These are phyloP conservation scores for Lagodon rhomboides DNA, from an alignment of 2,797 vertebrate genomes.

Conservation along the genomic window DNA sequence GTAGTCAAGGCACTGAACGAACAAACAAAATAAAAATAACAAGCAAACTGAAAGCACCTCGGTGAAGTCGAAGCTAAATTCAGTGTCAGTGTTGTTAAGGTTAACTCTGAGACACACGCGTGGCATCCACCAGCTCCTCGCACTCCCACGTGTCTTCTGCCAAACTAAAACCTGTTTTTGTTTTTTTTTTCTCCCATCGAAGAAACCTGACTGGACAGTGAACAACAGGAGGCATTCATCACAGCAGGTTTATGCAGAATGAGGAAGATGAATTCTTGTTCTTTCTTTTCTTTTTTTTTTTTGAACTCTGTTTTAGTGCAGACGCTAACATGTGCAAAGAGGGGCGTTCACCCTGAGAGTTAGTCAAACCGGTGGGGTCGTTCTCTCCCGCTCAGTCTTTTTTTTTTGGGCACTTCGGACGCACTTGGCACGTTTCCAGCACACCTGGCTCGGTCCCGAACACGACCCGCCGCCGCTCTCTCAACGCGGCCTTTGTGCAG, in stretches of 20 bases:
- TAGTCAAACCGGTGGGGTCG: constrained; percentile 30
- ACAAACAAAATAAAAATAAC: constrained; percentile 34
- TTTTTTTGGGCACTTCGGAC: constrained; percentile 30
- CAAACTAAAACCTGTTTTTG: not conserved
- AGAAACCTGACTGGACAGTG: constrained; percentile 33
- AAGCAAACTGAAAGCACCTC: constrained; percentile 32
- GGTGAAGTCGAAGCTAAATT: constrained; percentile 29
- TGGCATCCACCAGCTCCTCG: no score
- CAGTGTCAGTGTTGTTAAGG: constrained; percentile 40
- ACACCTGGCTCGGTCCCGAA: constrained; percentile 76
- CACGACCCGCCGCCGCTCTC: constrained; percentile 48
- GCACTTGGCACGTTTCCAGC: constrained; percentile 70
- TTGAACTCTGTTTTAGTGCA: constrained; percentile 33
- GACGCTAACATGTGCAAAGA: constrained; percentile 48
- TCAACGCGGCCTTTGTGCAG: constrained; percentile 81
- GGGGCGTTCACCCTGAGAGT: constrained; percentile 44
- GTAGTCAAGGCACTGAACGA: constrained; percentile 75
- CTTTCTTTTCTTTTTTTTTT: constrained; percentile 23
- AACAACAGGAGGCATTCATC: constrained; percentile 47
- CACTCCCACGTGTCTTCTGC: constrained; percentile 1
- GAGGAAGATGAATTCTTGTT: constrained; percentile 34
- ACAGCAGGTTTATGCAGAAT: constrained; percentile 28
- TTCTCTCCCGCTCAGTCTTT: constrained; percentile 21
- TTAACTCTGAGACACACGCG: not conserved
- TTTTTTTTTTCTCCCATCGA: constrained; percentile 1